Conservation (phyloP, 2,888 invertebrate genomes). For the Embidobia sp. region DNA sequence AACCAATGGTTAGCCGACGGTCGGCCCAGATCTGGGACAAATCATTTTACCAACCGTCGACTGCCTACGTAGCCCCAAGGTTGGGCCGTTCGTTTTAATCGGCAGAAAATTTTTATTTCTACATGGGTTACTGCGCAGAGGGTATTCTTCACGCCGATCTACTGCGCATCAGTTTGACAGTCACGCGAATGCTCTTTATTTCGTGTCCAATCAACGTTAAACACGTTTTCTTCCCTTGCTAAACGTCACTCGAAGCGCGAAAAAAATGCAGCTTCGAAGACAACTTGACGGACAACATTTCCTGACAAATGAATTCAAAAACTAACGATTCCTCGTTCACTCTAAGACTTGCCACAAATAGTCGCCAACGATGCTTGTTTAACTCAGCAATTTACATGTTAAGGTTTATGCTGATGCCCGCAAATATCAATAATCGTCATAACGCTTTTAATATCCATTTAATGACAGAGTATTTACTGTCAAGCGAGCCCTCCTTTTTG, state of each 20-base stretch:
- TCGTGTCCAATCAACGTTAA: conserved; percentile 11
- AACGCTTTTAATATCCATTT: conserved; percentile 41
- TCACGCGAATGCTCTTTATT: conserved; percentile 5
- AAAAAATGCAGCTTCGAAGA: conserved; percentile 2
- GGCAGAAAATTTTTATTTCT: too few relatives aligned
- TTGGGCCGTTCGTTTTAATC: too few relatives aligned
- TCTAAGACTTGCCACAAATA: conserved; percentile 23
- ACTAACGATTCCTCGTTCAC: conserved; percentile 5
- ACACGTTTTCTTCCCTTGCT: not conserved
- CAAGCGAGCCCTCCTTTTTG: conserved; percentile 29
- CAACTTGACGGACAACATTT: not conserved
- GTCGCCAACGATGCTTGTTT: conserved; percentile 47
- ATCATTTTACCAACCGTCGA: too few relatives aligned
- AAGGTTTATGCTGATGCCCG: conserved; percentile 25
- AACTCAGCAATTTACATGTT: conserved; percentile 30
- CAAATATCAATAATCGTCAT: conserved; percentile 43
- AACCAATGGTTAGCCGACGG: too few relatives aligned
- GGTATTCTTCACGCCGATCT: not conserved
- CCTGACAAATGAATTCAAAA: conserved; percentile 7
- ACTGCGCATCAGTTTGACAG: conserved; percentile 25
- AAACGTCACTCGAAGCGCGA: not conserved
- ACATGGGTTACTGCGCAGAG: conserved; percentile 1
- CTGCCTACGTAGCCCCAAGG: too few relatives aligned
- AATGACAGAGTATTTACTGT: conserved; percentile 47
- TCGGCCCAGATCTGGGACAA: too few relatives aligned